Evolutionary conservation across 2,797 vertebrate genomes (phyloP).

Genomic region (Anguilla megastoma): DNA sequence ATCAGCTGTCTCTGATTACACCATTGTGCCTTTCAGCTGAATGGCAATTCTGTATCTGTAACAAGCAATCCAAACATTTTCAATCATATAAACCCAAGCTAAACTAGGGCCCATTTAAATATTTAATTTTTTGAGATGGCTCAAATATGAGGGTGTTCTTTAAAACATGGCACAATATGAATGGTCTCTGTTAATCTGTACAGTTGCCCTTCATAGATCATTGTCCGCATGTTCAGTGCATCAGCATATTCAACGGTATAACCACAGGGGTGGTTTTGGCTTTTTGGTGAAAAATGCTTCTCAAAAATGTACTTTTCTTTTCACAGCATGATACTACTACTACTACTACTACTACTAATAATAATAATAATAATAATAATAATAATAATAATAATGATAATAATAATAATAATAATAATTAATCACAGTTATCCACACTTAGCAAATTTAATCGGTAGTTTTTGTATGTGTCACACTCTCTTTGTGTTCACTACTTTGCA

Average conservation of each 20-base stretch:
- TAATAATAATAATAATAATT: background rate
- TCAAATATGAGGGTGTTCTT: conserved; percentile 50
- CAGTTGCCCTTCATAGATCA: conserved; percentile 28
- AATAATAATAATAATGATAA: background rate
- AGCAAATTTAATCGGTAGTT: background rate
- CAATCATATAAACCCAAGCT: conserved; percentile 66
- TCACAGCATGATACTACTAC: background rate
- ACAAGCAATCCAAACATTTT: conserved; percentile 51
- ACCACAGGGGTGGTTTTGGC: background rate
- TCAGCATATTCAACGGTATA: background rate
- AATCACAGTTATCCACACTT: background rate
- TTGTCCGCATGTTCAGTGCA: conserved; percentile 41
- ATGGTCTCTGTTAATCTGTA: conserved; percentile 38
- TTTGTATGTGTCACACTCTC: background rate
- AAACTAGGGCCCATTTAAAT: conserved; percentile 68
- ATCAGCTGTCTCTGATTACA: background rate
- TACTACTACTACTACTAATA: no score
- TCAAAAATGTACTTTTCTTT: background rate
- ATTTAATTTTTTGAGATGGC: conserved; percentile 63
- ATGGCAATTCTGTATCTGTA: conserved; percentile 50
- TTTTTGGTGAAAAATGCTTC: background rate
- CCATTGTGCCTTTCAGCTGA: background rate
- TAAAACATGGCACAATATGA: conserved; percentile 46
- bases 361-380: background rate
- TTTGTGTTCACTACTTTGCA: background rate